phyloP scores from a whole-genome alignment of 2,888 invertebrate species.

The Tachina fera region DNA sequence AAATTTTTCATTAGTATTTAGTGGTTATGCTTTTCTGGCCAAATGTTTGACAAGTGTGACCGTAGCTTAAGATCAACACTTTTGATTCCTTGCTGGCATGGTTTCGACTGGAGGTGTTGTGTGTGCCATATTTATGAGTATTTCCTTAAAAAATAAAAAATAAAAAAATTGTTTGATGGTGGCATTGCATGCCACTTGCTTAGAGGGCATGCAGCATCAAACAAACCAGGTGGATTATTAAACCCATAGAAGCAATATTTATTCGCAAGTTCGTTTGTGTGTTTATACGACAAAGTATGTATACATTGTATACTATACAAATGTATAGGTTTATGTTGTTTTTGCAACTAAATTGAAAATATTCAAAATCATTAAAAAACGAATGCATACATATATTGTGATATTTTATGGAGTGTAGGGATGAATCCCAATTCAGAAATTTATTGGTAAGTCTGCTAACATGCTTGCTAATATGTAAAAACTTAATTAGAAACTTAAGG shows the following conservation, averaged over 20 bases:
- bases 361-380: constrained; percentile 46
- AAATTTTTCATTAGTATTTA: too few relatives aligned
- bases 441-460: background rate
- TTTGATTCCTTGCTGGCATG: constrained; percentile 37
- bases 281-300: background rate
- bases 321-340: background rate
- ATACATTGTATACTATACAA: background rate
- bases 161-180: constrained; percentile 61
- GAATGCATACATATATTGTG: constrained; percentile 21
- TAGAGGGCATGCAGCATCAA: constrained; percentile 38
- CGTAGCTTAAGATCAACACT: constrained; percentile 31
- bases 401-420: background rate
- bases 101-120: constrained; percentile 34
- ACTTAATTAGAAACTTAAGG: background rate
- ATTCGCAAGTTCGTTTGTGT: background rate
- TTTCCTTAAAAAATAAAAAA: constrained; percentile 29
- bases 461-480: background rate
- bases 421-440: constrained; percentile 2
- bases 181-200: constrained; percentile 71
- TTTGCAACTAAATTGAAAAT: constrained; percentile 9
- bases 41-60: too few relatives aligned
- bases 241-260: constrained; percentile 7
- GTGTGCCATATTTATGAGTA: constrained; percentile 41
- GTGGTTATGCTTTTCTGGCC: too few relatives aligned
- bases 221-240: constrained; percentile 67